These are phyloP conservation scores for Enteromius trimaculatus DNA, from an alignment of 2,797 vertebrate genomes.

Conservation along the genomic window DNA sequence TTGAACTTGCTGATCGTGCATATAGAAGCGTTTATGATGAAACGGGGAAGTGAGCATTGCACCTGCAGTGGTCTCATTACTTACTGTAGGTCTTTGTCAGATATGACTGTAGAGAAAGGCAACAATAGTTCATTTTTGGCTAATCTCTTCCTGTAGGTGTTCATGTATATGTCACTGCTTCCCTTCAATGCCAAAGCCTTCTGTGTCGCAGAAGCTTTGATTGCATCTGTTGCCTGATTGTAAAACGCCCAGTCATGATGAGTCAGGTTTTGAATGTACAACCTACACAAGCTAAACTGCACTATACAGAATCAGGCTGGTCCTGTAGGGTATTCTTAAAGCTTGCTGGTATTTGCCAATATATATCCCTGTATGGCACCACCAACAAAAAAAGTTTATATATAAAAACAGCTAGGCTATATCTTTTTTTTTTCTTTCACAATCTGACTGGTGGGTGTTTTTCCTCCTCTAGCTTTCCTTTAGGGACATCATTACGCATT, in stretches of 20 bases:
- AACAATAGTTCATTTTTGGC: conserved; percentile 5
- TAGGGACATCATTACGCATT: conserved; percentile 46
- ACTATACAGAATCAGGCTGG: not conserved
- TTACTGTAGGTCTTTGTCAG: not conserved
- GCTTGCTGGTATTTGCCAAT: not conserved
- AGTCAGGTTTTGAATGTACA: conserved; percentile 19
- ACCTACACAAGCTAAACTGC: conserved; percentile 2
- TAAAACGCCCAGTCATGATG: conserved; percentile 32
- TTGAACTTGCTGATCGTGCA: conserved; percentile 38
- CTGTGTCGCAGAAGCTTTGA: not conserved
- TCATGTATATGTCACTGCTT: conserved; percentile 11
- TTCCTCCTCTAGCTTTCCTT: conserved; percentile 43
- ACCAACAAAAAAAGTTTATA: conserved; percentile 4
- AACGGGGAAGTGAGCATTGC: conserved; percentile 7
- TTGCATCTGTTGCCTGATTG: conserved; percentile 18
- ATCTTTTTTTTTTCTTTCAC: not conserved
- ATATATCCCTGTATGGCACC: not conserved
- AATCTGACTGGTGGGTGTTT: conserved; percentile 35
- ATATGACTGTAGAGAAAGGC: not conserved
- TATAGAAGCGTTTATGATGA: not conserved
- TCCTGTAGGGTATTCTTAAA: not conserved
- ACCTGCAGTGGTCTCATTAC: conserved; percentile 8
- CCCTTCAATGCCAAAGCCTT: not conserved
- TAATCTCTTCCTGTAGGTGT: not conserved
- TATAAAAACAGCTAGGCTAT: conserved; percentile 6